phyloP scores from a whole-genome alignment of 1,140 invertebrate genomes.

The Bombus soroeensis region DNA sequence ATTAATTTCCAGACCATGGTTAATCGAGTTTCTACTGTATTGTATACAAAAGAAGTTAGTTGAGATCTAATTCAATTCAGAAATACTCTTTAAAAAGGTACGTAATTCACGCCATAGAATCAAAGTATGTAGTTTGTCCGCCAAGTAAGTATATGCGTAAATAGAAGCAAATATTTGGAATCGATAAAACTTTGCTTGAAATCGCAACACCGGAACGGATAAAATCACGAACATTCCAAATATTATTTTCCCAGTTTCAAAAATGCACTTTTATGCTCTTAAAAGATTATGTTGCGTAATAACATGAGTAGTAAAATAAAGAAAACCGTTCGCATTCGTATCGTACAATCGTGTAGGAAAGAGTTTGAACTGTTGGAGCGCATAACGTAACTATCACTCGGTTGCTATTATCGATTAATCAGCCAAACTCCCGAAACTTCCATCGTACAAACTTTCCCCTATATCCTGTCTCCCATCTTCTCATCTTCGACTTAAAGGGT shows the following conservation, averaged over 20 bases:
- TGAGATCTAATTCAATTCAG: neutral
- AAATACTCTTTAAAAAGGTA: neutral
- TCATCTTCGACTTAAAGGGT: constrained; percentile 8
- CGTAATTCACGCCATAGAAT: neutral
- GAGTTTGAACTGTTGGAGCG: neutral
- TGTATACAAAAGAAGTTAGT: neutral
- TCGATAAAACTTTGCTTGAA: neutral
- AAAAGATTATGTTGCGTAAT: too few relatives aligned
- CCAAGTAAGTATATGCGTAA: neutral
- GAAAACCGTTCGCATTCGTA: neutral
- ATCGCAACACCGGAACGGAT: too few relatives aligned
- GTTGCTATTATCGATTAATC: constrained; percentile 61
- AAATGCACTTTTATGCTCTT: neutral
- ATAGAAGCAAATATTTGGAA: neutral
- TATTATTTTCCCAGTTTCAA: neutral
- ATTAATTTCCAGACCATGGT: too few relatives aligned
- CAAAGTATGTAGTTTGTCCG: neutral
- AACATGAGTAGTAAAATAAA: neutral
- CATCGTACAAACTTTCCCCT: constrained; percentile 40
- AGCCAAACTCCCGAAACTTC: constrained; percentile 49
- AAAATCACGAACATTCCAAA: neutral
- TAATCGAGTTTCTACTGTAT: neutral
- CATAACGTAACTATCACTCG: constrained; percentile 9
- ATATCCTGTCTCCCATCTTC: constrained; percentile 19
- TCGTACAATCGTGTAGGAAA: neutral